Evolutionary conservation across 2,888 invertebrate genomes (phyloP), one percentile per base, ranked within the genome.

Genomic region (Nezara viridula): DNA sequence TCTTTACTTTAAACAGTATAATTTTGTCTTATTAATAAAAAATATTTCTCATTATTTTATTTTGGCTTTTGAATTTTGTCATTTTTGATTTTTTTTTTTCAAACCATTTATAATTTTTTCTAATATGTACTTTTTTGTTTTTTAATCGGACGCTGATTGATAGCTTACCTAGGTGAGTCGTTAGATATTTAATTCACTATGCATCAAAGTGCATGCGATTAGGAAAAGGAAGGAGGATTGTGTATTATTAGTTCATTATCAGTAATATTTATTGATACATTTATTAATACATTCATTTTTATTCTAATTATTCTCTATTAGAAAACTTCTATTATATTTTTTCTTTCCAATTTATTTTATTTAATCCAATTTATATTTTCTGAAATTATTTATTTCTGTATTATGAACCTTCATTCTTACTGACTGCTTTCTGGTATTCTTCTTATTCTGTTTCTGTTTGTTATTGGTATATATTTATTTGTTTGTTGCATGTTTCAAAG

Each of bases 111-210:
- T 44, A 81, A 81, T n/a, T 81, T 44, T 3, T 44, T 24, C n/a
- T n/a, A 24, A 81, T 40, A n/a, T 24, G 40, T 81, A 7, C 44
- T 81, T 24, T 81, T 81, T 81, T 40, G 44, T 81, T 81, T 47
- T 81, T 81, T 12, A 81, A 44, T 85, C 37, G 27, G 77, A 40
- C 50, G 81, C 88, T 88, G 88, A 49, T 85, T 88, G 88, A 49
- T 85, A 88, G 88, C 88, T 60, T 44, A 88, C 7, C 24, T 44
- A 50, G 88, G 88, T 88, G 77, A 88, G 88, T 88, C 44, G 21
- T 73, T 73, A 1, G 27, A 49, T 49, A 49, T 6, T 86, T 86
- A 50, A 81, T 44, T n/a, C 21, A 81, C n/a, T 73, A 6, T 9
- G 66, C 9, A 32, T 73, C 66, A 19, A 10, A 73, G 5, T 19